Base-by-base conservation (phyloP, 2,797 vertebrate genomes). In the Salarias fasciatus region DNA sequence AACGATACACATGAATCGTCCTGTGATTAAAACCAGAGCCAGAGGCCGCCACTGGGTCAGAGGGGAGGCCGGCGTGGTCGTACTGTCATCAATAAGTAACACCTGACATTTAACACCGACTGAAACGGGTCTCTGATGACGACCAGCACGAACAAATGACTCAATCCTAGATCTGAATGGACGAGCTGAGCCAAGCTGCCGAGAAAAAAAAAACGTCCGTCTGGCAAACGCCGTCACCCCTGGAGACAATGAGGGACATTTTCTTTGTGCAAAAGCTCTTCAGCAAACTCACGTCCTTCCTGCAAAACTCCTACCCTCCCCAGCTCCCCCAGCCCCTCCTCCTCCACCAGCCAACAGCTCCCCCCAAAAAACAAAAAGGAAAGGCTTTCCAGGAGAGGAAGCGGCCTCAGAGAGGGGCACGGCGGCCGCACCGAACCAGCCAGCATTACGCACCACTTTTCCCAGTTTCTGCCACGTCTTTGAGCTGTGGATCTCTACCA, bases 281-380 rank as follows among this genome's bases (percentile, higher is more conserved):
- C 82, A 90, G 79, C 75, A 88, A 89, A 86, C 77, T 86, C 81
- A 86, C 86, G 91, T 91, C 90, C 86, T 90, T 91, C 87, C 90
- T 92, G 79, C 58, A 77, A 74, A 85, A 55, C 57, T n/a, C 61
- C 62, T 49, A 31, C 60, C 18, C 63, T n/a, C 37, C 30, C 8
- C 40, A 8, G 28, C 12, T 10, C 11, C 28, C 41, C 41, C 48
- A 50, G 53, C 14, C 18, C 3, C 51, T 8, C 31, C 12, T 10
- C 11, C 28, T 44, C 41, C 48, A 50, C 53, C 14, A 18, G 3
- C 51, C 18, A 5, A 50, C 18, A 24, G 2, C 3, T 3, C 18
- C 18, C 18, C 18, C 18, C 18, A 24, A 24, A 24, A 24, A 24
- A 24, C 71, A 72, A 74, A 75, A 79, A 69, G 5, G 11, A 69